A percentile compares a stretch with the other conserved stretches of the same genome.
These are phyloP conservation scores for Neodiprion fabricii DNA, from an alignment of 1,140 invertebrate species.

Conservation along the genomic window DNA sequence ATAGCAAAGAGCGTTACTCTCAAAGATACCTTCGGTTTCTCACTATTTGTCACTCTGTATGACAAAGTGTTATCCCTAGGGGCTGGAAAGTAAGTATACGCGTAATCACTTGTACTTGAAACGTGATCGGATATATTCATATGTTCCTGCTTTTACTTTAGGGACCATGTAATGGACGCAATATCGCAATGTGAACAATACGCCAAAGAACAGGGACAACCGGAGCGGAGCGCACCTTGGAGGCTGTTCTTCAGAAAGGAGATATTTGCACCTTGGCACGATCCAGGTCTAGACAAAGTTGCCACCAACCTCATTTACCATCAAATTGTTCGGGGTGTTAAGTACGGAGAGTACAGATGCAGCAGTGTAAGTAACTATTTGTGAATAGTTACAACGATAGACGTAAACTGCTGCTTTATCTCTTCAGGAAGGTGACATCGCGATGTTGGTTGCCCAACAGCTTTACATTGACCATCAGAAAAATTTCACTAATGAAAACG, in stretches of 20 bases:
- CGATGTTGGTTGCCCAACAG: slow-evolving; percentile 86
- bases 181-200: slow-evolving; percentile 96
- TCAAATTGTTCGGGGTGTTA: slow-evolving; percentile 79
- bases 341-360: slow-evolving; percentile 90
- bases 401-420: neutral
- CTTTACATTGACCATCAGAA: slow-evolving; percentile 84
- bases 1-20: slow-evolving; percentile 80
- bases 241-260: slow-evolving; percentile 85
- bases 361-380: slow-evolving; percentile 37
- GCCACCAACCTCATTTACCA: slow-evolving; percentile 90
- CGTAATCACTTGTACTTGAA: slow-evolving; percentile 17
- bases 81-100: slow-evolving; percentile 57
- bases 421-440: slow-evolving; percentile 80
- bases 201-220: slow-evolving; percentile 86
- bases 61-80: slow-evolving; percentile 80
- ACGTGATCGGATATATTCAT: slow-evolving; percentile 1
- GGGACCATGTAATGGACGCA: slow-evolving; percentile 93
- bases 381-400: neutral
- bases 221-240: slow-evolving; percentile 78
- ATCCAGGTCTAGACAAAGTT: slow-evolving; percentile 77
- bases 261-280: slow-evolving; percentile 93
- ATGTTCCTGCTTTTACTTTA: slow-evolving; percentile 12
- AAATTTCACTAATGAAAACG: slow-evolving; percentile 70
- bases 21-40: slow-evolving; percentile 89
- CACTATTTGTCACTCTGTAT: slow-evolving; percentile 88